Conservation (phyloP, 1,140 invertebrate species). For the Sitophilus oryzae region DNA sequence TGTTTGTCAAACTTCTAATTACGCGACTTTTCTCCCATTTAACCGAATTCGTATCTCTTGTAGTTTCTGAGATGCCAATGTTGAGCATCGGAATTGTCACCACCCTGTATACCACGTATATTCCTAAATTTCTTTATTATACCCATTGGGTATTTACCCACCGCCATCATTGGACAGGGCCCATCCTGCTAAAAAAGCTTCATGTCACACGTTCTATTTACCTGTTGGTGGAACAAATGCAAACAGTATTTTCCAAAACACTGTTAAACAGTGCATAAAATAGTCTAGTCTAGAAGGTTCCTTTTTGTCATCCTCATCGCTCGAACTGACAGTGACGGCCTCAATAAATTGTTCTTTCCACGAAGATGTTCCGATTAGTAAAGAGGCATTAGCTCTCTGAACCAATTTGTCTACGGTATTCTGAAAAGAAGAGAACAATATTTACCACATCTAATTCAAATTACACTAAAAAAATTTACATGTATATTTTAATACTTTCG, state of each 20-base stretch:
- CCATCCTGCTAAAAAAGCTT: background rate
- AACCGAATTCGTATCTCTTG: too few relatives aligned
- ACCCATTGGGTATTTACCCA: too few relatives aligned
- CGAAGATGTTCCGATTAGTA: constrained; percentile 90
- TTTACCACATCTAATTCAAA: background rate
- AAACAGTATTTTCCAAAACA: constrained; percentile 98
- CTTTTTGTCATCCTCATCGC: constrained; percentile 59
- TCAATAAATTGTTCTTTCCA: constrained; percentile 99
- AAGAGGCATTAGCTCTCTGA: constrained; percentile 89
- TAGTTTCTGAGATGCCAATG: too few relatives aligned
- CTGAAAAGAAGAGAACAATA: constrained; percentile 49
- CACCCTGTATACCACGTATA: too few relatives aligned
- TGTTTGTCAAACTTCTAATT: too few relatives aligned
- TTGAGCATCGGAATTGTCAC: too few relatives aligned
- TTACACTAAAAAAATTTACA: background rate
- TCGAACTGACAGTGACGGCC: constrained; percentile 89
- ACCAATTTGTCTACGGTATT: constrained; percentile 97
- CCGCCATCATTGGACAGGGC: too few relatives aligned
- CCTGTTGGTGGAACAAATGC: constrained; percentile 97
- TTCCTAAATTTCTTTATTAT: too few relatives aligned
- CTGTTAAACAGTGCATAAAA: constrained; percentile 89
- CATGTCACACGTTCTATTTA: constrained; percentile 39
- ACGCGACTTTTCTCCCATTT: too few relatives aligned
- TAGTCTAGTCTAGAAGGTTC: constrained; percentile 85
- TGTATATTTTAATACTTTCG: too few relatives aligned